Evolutionary conservation across 2,113 vertebrate genomes (phyloP).

Genomic region (Chloebia gouldiae): DNA sequence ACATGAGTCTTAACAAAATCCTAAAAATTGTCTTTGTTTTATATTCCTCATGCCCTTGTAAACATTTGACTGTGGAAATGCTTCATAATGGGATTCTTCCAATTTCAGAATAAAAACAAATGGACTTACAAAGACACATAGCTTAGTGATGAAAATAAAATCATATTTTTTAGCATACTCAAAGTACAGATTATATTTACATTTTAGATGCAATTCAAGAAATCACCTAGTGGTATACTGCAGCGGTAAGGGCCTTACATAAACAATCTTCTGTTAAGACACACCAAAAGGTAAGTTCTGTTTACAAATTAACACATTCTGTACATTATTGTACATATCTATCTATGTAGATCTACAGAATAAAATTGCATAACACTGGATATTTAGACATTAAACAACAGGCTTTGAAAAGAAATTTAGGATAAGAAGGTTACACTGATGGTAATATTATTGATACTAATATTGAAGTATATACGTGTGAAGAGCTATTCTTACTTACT

Average conservation of each 20-base stretch:
- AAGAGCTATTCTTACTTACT: neutral
- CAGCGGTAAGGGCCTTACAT: neutral
- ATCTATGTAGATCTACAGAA: neutral
- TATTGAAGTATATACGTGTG: neutral
- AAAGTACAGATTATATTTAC: neutral
- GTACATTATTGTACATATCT: neutral
- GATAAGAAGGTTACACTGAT: neutral
- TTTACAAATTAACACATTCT: neutral
- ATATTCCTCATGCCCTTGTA: conserved; percentile 42
- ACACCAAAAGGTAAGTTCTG: neutral
- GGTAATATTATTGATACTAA: neutral
- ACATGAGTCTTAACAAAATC: conserved; percentile 77
- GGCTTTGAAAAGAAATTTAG: neutral
- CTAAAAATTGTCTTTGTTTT: conserved; percentile 63
- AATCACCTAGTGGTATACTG: neutral
- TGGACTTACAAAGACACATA: neutral
- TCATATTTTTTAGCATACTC: neutral
- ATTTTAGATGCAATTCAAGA: neutral
- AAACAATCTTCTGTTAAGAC: neutral
- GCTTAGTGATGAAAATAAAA: neutral
- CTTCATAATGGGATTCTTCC: neutral
- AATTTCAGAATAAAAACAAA: neutral
- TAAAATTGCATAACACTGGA: neutral
- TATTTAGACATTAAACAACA: neutral
- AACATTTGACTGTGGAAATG: conserved; percentile 22